A percentile compares a stretch with the other conserved stretches of the same genome.
These are phyloP conservation scores for Apamea crenata DNA, from an alignment of 2,888 invertebrate species.

Conservation along the genomic window DNA sequence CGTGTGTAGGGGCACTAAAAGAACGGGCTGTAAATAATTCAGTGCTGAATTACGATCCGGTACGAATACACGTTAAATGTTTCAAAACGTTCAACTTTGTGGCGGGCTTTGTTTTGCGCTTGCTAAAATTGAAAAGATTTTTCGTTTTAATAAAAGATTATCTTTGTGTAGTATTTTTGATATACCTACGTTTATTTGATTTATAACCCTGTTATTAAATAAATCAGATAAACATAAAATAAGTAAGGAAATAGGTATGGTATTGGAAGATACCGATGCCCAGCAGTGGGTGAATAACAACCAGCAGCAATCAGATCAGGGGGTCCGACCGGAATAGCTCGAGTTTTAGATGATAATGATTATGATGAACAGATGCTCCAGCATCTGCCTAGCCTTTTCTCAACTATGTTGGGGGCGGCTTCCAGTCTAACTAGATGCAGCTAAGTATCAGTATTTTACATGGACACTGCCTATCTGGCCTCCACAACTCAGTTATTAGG, in stretches of 20 bases:
- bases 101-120: constrained; percentile 13
- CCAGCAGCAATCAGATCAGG: no score
- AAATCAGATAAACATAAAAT: neutral
- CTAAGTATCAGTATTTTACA: no score
- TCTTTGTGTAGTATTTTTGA: neutral
- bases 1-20: constrained; percentile 39
- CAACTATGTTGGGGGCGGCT: no score
- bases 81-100: constrained; percentile 55
- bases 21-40: constrained; percentile 60
- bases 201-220: neutral
- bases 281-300: neutral
- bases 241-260: neutral
- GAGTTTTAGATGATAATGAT: neutral
- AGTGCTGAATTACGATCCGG: constrained; percentile 56
- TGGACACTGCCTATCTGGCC: no score
- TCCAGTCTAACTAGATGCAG: no score
- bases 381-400: no score
- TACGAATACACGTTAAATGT: constrained; percentile 57
- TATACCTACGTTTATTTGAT: neutral
- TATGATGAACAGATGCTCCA: neutral
- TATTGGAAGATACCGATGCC: neutral
- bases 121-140: constrained; percentile 26
- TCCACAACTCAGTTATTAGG: no score
- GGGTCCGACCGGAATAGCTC: neutral
- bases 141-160: neutral